phyloP scores from a whole-genome alignment of 2,113 vertebrate genomes.

The Tachysurus vachellii region DNA sequence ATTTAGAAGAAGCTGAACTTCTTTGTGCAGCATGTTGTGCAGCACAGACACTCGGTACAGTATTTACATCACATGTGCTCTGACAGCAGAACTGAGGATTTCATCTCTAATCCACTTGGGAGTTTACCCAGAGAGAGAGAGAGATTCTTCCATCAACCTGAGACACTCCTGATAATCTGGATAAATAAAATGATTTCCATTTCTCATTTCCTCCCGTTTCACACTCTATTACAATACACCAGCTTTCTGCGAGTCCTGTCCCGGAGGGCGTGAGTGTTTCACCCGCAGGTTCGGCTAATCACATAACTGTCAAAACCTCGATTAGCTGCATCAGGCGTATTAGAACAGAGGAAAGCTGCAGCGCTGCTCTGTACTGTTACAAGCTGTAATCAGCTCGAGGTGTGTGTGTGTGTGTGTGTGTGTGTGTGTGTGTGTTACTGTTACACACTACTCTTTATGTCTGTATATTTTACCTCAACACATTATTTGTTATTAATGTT shows the following conservation, averaged over 20 bases:
- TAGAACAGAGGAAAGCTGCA: neutral
- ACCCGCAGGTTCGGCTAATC: neutral
- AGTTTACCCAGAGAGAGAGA: slow-evolving; percentile 24
- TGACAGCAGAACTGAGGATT: slow-evolving; percentile 41
- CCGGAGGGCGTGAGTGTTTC: slow-evolving; percentile 1
- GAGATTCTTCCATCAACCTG: slow-evolving; percentile 44
- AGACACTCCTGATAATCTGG: slow-evolving; percentile 52
- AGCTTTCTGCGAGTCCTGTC: neutral
- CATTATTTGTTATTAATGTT: neutral
- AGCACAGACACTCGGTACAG: neutral
- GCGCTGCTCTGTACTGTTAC: neutral
- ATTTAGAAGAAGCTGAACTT: too few relatives aligned
- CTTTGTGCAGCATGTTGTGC: too few relatives aligned
- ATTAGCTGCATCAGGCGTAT: neutral
- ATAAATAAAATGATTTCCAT: slow-evolving; percentile 45
- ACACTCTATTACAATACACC: neutral
- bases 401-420: too few relatives aligned
- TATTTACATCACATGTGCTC: neutral
- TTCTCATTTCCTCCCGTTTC: slow-evolving; percentile 22
- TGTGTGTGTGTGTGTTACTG: neutral
- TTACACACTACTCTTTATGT: neutral
- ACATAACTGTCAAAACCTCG: neutral
- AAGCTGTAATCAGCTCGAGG: too few relatives aligned
- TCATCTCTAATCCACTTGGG: slow-evolving; percentile 44
- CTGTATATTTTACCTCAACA: neutral